These are phyloP conservation scores for Agrotis clavis DNA, from an alignment of 2,888 invertebrate genomes.

Conservation along the genomic window DNA sequence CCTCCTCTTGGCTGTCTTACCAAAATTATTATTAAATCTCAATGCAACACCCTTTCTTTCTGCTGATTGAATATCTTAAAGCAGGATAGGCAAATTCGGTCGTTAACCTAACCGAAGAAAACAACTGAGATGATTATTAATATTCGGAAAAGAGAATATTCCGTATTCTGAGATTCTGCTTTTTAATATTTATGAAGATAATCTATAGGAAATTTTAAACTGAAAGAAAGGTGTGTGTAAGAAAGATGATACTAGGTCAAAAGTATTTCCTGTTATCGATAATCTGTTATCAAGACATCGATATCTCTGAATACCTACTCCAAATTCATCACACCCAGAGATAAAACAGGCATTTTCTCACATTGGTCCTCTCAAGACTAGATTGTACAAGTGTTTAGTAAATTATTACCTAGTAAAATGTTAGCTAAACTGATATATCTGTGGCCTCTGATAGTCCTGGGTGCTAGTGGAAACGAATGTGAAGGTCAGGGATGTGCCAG, in stretches of 20 bases:
- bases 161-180: no score
- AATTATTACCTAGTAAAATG: slow-evolving; percentile 70
- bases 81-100: no score
- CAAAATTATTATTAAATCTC: no score
- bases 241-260: slow-evolving; percentile 47
- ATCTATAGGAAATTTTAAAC: no score
- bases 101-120: no score
- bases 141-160: no score
- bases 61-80: no score
- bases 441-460: slow-evolving; percentile 69
- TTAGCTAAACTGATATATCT: slow-evolving; percentile 68
- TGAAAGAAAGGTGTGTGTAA: no score
- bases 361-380: slow-evolving; percentile 39
- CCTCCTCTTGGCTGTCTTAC: no score
- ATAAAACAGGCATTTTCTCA: slow-evolving; percentile 71
- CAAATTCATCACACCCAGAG: slow-evolving; percentile 48
- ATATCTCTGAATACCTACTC: slow-evolving; percentile 52
- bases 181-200: no score
- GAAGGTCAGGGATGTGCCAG: slow-evolving; percentile 67
- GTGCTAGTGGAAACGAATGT: slow-evolving; percentile 70
- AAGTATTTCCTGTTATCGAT: slow-evolving; percentile 58
- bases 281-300: slow-evolving; percentile 59
- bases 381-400: background rate
- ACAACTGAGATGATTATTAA: no score
- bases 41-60: no score